Conservation (phyloP, 2,888 invertebrate species). For the Acrobasis consociella region DNA sequence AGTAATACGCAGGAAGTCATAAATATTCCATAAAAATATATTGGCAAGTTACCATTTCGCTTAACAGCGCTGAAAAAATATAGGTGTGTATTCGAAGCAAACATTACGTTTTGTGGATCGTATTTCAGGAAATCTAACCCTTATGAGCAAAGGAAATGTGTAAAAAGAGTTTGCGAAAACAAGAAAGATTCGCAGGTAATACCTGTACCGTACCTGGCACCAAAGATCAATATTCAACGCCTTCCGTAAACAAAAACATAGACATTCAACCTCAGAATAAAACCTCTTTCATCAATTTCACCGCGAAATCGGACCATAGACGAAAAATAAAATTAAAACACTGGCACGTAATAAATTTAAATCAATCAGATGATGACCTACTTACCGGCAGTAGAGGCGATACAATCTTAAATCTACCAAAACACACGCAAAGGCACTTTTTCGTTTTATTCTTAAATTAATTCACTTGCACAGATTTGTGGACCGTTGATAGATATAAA, state of each 20-base stretch:
- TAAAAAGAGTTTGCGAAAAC: constrained; percentile 13
- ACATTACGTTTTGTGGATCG: constrained; percentile 2
- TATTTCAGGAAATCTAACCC: constrained; percentile 1
- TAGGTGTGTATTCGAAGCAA: background rate
- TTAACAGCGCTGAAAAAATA: constrained; percentile 13
- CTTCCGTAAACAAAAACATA: constrained; percentile 66
- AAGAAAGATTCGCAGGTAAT: constrained; percentile 29
- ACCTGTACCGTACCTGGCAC: constrained; percentile 53
- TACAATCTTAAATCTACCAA: constrained; percentile 39
- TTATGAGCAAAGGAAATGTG: background rate
- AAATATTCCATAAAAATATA: constrained; percentile 4
- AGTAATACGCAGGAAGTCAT: background rate
- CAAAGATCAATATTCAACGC: constrained; percentile 45
- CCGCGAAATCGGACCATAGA: constrained; percentile 42
- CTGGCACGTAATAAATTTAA: constrained; percentile 30
- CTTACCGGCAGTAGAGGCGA: constrained; percentile 49
- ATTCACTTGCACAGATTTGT: constrained; percentile 62
- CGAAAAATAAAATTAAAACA: constrained; percentile 26
- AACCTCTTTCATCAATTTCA: constrained; percentile 34
- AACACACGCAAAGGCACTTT: constrained; percentile 64
- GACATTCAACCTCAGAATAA: constrained; percentile 58
- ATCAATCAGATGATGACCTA: constrained; percentile 46
- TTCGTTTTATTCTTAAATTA: constrained; percentile 40
- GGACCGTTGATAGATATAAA: constrained; percentile 48
- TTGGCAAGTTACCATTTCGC: constrained; percentile 8